phyloP scores from a whole-genome alignment of 1,140 invertebrate species.

The Nebria ingens region DNA sequence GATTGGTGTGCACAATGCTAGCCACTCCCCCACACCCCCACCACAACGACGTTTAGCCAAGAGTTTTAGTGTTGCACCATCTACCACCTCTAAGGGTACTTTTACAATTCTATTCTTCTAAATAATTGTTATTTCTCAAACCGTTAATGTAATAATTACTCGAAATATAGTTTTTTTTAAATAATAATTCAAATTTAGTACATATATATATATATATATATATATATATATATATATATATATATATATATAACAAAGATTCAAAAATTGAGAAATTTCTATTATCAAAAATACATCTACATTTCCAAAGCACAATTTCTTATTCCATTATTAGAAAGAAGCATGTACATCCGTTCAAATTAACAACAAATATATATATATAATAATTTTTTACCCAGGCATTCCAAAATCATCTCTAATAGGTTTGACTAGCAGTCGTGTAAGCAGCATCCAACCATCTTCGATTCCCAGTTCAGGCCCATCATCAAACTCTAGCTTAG shows the following conservation, averaged over 20 bases:
- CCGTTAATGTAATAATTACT: no score
- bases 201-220: not conserved
- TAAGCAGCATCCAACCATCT: constrained; percentile 39
- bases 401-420: constrained; percentile 70
- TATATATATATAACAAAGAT: no score
- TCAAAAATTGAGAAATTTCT: no score
- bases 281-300: no score
- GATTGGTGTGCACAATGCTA: constrained; percentile 24
- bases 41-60: constrained; percentile 74
- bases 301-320: no score
- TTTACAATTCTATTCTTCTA: not conserved
- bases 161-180: constrained; percentile 16
- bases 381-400: no score
- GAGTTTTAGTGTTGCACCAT: constrained; percentile 75
- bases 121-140: no score
- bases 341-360: no score
- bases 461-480: constrained; percentile 60
- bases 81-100: constrained; percentile 38
- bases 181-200: constrained; percentile 12
- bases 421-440: constrained; percentile 58
- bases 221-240: no score
- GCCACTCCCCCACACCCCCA: constrained; percentile 60
- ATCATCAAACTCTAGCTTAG: constrained; percentile 51
- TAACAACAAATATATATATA: no score
- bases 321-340: no score